A percentile compares a stretch with the other conserved stretches of the same genome.
Evolutionary conservation across 2,888 invertebrate species (phyloP).

Genomic region (Caenorhabditis sp.): DNA sequence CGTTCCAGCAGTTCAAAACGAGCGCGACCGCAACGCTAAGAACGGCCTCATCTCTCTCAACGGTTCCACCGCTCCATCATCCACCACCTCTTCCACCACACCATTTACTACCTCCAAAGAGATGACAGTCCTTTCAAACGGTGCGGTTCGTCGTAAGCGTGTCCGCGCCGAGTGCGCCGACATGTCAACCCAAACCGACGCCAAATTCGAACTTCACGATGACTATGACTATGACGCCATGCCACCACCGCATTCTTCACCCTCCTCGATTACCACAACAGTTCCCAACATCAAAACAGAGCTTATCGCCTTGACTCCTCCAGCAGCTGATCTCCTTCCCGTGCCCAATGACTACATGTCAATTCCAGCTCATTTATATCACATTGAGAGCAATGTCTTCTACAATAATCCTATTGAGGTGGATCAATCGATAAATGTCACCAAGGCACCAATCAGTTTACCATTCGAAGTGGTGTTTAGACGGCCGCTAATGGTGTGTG

Average conservation of each 20-base stretch:
- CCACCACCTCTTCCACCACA: neutral
- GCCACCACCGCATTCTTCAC: neutral
- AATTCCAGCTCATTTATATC: slow-evolving; percentile 8
- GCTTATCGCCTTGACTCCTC: slow-evolving; percentile 21
- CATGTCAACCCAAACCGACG: slow-evolving; percentile 24
- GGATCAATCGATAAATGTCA: slow-evolving; percentile 39
- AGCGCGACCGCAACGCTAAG: slow-evolving; percentile 54
- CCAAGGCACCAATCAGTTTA: slow-evolving; percentile 39
- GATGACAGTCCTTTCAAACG: slow-evolving; percentile 30
- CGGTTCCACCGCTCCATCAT: too few relatives aligned
- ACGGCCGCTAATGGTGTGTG: slow-evolving; percentile 46
- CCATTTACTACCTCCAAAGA: slow-evolving; percentile 11
- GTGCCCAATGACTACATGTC: slow-evolving; percentile 23
- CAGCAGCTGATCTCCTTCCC: slow-evolving; percentile 38
- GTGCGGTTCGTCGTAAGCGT: slow-evolving; percentile 32
- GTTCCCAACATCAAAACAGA: slow-evolving; percentile 19
- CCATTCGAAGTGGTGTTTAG: slow-evolving; percentile 51
- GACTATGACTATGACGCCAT: slow-evolving; percentile 28
- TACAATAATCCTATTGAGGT: slow-evolving; percentile 42
- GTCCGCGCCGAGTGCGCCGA: slow-evolving; percentile 22
- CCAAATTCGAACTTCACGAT: slow-evolving; percentile 19
- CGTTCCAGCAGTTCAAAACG: slow-evolving; percentile 60
- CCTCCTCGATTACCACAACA: too few relatives aligned
- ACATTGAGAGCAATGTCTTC: slow-evolving; percentile 34
- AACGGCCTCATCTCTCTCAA: slow-evolving; percentile 10